Percentiles rank a stretch among this genome's conserved stretches.
These are phyloP conservation scores for Catostomus latipinnis DNA, from an alignment of 2,797 vertebrate genomes.

Conservation along the genomic window DNA sequence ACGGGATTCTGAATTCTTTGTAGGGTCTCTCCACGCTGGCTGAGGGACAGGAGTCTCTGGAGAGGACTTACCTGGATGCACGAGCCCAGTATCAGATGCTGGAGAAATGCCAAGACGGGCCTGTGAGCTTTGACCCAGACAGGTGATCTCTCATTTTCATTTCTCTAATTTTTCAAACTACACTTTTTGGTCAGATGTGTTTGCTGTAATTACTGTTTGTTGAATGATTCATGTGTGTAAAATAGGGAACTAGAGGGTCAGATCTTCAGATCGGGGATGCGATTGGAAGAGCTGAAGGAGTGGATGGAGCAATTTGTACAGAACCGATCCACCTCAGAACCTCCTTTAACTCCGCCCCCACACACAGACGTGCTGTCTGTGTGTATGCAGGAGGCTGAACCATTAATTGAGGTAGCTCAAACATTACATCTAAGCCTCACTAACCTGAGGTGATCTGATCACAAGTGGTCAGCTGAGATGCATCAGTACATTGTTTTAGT, in stretches of 20 bases:
- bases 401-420: slow-evolving; percentile 65
- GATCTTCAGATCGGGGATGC: slow-evolving; percentile 84
- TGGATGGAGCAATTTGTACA: slow-evolving; percentile 62
- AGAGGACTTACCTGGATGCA: slow-evolving; percentile 81
- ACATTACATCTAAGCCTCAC: no score
- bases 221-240: slow-evolving; percentile 6
- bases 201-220: not conserved
- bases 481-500: no score
- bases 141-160: slow-evolving; percentile 72
- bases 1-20: not conserved
- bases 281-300: slow-evolving; percentile 86
- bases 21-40: slow-evolving; percentile 79
- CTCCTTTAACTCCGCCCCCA: slow-evolving; percentile 40
- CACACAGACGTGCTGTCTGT: not conserved
- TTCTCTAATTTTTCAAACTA: no score
- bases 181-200: not conserved
- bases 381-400: slow-evolving; percentile 47
- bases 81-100: slow-evolving; percentile 69
- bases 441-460: no score
- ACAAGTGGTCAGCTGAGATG: no score
- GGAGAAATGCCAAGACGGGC: slow-evolving; percentile 59
- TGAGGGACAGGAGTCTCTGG: slow-evolving; percentile 78
- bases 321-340: slow-evolving; percentile 38
- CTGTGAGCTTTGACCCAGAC: slow-evolving; percentile 78
- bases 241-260: slow-evolving; percentile 85